phyloP scores from a whole-genome alignment of 2,888 invertebrate species.

The Spialia ferax region DNA sequence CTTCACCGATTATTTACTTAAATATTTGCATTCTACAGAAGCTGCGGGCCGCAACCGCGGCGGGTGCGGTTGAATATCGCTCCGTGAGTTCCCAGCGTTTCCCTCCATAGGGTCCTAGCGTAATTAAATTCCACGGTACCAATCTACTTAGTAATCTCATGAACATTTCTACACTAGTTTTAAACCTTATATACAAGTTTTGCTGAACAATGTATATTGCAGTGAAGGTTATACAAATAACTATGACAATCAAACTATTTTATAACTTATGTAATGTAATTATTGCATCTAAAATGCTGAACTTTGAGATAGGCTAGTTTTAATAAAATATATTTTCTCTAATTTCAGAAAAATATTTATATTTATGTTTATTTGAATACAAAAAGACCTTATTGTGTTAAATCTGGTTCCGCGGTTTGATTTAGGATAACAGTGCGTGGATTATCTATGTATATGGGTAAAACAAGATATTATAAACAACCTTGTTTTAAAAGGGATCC shows the following conservation, averaged over 20 bases:
- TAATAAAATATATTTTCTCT: slow-evolving; percentile 31
- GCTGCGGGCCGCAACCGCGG: too few species aligned
- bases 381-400: slow-evolving; percentile 3
- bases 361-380: slow-evolving; percentile 5
- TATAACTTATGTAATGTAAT: not conserved
- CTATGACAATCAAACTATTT: too few species aligned
- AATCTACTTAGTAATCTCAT: not conserved
- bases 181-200: not conserved
- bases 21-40: too few species aligned
- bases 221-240: not conserved
- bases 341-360: slow-evolving; percentile 33
- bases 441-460: not conserved
- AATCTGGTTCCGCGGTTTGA: slow-evolving; percentile 34
- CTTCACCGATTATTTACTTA: too few species aligned
- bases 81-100: too few species aligned
- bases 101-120: too few species aligned
- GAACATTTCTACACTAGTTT: not conserved
- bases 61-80: too few species aligned
- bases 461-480: not conserved
- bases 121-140: too few species aligned
- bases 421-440: not conserved
- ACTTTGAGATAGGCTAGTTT: slow-evolving; percentile 1
- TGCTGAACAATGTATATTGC: not conserved
- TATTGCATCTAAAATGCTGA: not conserved
- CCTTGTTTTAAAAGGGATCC: not conserved